Evolutionary conservation across 2,113 vertebrate species (phyloP).

Genomic region (Phylloscopus trochiloides): DNA sequence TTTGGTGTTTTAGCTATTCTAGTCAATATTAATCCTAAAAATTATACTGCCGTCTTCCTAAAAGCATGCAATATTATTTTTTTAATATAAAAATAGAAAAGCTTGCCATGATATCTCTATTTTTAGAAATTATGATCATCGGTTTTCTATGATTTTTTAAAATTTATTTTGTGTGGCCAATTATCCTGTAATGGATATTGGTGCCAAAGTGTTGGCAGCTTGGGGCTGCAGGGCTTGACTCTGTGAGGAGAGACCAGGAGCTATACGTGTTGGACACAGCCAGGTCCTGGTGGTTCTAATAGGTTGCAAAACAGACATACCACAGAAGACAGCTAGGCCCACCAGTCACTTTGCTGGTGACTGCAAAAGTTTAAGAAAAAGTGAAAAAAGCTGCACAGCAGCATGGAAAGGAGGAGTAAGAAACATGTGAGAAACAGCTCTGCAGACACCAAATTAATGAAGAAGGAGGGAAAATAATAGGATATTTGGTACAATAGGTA

Average conservation of each 20-base stretch:
- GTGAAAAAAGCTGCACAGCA: not conserved
- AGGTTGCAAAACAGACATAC: not conserved
- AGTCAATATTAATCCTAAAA: not conserved
- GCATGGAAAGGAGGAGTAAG: not conserved
- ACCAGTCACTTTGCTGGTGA: not conserved
- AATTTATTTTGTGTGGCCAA: not conserved
- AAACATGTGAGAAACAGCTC: not conserved
- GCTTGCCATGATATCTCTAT: rapidly evolving
- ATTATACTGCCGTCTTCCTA: not conserved
- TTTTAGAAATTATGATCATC: not conserved
- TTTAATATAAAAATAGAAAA: not conserved
- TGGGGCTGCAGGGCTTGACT: rapidly evolving
- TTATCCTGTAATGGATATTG: not conserved
- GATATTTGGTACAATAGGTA: not conserved
- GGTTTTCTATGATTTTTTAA: not conserved
- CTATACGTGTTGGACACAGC: rapidly evolving
- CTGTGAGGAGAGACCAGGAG: not conserved
- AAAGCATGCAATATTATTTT: not conserved
- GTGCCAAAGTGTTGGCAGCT: not conserved
- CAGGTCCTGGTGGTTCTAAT: not conserved
- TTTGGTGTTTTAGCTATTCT: not conserved
- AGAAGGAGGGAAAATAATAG: not conserved
- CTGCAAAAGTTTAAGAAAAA: not conserved
- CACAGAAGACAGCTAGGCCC: not conserved
- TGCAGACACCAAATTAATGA: not conserved